Percentiles rank a stretch among this genome's conserved stretches.
Evolutionary conservation across 1,140 invertebrate species (phyloP).

Genomic region (Achatina immaculata): DNA sequence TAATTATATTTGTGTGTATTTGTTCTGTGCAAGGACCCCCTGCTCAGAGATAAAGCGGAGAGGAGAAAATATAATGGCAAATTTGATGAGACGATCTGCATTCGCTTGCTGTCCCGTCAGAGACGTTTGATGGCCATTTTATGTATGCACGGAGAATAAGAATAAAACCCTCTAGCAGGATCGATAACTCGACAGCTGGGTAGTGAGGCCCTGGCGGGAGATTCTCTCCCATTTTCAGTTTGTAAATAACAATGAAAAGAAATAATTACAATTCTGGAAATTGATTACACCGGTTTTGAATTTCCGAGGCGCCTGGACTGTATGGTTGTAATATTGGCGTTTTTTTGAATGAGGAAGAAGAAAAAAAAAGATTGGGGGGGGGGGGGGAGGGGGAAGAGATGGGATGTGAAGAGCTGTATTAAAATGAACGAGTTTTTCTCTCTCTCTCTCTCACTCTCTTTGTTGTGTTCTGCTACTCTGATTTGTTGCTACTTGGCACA

Average conservation of each 20-base stretch:
- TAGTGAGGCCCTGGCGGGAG: neutral
- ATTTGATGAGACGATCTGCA: neutral
- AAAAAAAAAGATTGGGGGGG: neutral
- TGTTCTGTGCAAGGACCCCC: too few relatives aligned
- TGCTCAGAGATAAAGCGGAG: too few relatives aligned
- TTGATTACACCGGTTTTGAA: constrained; percentile 11
- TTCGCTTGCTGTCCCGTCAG: neutral
- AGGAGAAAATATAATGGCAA: neutral
- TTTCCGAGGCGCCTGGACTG: neutral
- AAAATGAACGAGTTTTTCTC: neutral
- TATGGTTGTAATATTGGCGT: neutral
- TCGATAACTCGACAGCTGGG: neutral
- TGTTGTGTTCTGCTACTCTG: too few relatives aligned
- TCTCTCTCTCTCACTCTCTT: neutral
- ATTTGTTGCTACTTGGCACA: too few relatives aligned
- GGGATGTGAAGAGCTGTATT: neutral
- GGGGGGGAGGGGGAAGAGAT: too few relatives aligned
- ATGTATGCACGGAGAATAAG: neutral
- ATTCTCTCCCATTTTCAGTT: neutral
- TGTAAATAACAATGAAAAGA: constrained; percentile 12
- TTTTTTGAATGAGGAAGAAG: neutral
- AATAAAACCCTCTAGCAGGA: neutral
- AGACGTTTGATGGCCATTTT: constrained; percentile 3
- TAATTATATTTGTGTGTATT: too few relatives aligned
- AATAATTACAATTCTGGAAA: neutral